phyloP scores from a whole-genome alignment of 2,888 invertebrate species.

The Pyrgus malvae region DNA sequence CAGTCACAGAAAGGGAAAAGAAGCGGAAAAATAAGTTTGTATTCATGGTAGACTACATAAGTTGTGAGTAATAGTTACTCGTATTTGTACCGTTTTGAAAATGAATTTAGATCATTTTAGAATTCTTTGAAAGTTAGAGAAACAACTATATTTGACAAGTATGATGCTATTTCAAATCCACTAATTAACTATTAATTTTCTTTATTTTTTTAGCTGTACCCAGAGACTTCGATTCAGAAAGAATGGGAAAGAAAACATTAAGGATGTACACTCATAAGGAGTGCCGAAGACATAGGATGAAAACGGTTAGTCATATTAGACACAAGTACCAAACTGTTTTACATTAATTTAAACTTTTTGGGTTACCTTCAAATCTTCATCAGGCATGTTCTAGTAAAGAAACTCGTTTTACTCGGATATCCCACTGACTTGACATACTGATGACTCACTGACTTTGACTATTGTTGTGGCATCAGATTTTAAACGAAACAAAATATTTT shows the following conservation, averaged over 20 bases:
- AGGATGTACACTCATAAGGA: constrained; percentile 62
- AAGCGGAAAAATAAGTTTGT: constrained; percentile 51
- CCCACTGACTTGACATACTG: too few relatives aligned
- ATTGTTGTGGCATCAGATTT: too few relatives aligned
- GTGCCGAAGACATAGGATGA: constrained; percentile 56
- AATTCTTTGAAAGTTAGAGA: too few relatives aligned
- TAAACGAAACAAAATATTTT: too few relatives aligned
- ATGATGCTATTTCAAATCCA: too few relatives aligned
- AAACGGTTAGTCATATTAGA: constrained; percentile 44
- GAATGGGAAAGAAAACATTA: constrained; percentile 64
- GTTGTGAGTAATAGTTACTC: constrained; percentile 48
- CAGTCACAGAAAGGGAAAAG: constrained; percentile 50
- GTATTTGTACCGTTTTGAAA: not conserved
- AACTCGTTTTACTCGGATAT: too few relatives aligned
- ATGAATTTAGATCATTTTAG: not conserved
- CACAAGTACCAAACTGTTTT: not conserved
- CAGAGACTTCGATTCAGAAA: constrained; percentile 61
- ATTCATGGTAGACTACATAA: constrained; percentile 65
- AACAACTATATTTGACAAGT: too few relatives aligned
- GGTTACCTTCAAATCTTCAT: too few relatives aligned
- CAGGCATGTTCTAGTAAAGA: too few relatives aligned
- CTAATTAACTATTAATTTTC: not conserved
- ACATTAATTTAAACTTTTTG: too few relatives aligned
- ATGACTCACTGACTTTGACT: too few relatives aligned
- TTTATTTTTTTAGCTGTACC: constrained; percentile 52